Evolutionary conservation across 2,113 vertebrate species (phyloP).

Genomic region (Trogon surrucura): DNA sequence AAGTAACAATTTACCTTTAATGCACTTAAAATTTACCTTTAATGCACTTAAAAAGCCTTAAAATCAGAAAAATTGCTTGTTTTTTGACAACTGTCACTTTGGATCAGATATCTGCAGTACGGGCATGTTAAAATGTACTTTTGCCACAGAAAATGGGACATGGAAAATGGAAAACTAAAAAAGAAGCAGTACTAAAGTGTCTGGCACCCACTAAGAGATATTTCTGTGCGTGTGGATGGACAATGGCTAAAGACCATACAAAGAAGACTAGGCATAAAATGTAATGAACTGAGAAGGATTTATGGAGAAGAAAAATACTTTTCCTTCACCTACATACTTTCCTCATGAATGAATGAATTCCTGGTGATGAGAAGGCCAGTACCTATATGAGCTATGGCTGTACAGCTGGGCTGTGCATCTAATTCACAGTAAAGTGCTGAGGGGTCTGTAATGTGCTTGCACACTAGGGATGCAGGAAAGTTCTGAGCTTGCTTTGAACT

Average conservation of each 20-base stretch:
- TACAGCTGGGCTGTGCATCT: neutral
- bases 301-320: neutral
- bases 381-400: neutral
- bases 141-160: neutral
- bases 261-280: neutral
- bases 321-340: neutral
- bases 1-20: neutral
- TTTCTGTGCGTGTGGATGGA: neutral
- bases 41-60: neutral
- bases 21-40: neutral
- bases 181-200: neutral
- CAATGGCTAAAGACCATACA: neutral
- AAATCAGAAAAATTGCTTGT: neutral
- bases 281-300: neutral
- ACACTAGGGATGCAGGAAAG: neutral
- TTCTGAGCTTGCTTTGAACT: neutral
- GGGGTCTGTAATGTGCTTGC: neutral
- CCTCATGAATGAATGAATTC: neutral
- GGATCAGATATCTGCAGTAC: neutral
- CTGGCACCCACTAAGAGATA: neutral
- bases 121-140: fast-evolving
- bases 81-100: neutral
- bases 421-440: neutral
- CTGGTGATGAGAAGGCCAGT: neutral
- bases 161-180: neutral